These are phyloP conservation scores for Hemiscyllium ocellatum DNA, from an alignment of 2,113 vertebrate genomes.

Conservation along the genomic window DNA sequence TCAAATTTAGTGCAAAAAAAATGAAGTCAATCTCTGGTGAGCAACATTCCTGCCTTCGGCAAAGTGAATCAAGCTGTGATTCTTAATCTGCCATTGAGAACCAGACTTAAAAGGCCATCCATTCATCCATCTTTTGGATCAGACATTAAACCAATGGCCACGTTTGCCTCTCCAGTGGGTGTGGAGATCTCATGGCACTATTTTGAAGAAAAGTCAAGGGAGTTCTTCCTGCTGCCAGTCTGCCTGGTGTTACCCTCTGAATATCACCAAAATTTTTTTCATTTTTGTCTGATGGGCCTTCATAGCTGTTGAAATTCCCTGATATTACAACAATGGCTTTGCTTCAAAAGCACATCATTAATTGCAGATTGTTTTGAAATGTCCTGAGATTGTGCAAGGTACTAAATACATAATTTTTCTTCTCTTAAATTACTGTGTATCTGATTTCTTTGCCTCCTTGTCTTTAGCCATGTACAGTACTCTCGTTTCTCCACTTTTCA, in stretches of 20 bases:
- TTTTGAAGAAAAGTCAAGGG: background rate
- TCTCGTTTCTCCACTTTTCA: background rate
- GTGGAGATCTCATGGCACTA: background rate
- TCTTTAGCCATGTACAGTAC: too few species aligned
- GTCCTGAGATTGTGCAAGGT: background rate
- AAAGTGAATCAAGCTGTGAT: background rate
- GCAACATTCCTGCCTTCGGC: background rate
- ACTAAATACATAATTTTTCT: background rate
- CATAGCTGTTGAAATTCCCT: background rate
- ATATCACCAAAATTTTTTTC: background rate
- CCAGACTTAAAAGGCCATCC: conserved; percentile 13
- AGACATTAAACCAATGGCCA: background rate
- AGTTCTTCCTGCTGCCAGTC: background rate
- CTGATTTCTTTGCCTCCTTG: background rate
- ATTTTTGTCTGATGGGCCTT: background rate
- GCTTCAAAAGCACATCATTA: background rate
- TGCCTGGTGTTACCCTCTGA: background rate
- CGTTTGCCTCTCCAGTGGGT: background rate
- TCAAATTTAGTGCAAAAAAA: background rate
- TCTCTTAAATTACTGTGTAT: background rate
- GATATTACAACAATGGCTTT: background rate
- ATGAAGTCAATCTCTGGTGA: background rate
- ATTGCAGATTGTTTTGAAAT: background rate
- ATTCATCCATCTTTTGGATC: background rate
- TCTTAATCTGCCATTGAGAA: background rate